Conservation (phyloP, 2,888 invertebrate species). For the Furcula furcula region DNA sequence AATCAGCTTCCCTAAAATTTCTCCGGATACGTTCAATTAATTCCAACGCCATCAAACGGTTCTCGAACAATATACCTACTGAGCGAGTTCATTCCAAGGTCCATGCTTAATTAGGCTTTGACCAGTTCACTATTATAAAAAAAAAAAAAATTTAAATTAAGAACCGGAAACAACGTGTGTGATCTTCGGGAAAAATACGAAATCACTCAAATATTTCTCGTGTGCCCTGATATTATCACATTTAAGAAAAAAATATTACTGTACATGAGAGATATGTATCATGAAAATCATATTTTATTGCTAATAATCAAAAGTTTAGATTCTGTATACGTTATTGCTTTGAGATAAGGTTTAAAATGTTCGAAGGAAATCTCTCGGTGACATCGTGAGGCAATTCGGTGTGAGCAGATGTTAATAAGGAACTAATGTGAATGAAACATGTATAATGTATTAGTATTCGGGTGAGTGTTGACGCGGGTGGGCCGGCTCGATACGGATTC, state of each 20-base stretch:
- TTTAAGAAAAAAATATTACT: conserved; percentile 48
- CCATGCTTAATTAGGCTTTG: conserved; percentile 26
- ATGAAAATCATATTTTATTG: conserved; percentile 61
- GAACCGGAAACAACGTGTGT: conserved; percentile 69
- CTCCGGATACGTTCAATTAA: conserved; percentile 8
- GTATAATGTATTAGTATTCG: conserved; percentile 67
- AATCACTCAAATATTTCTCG: conserved; percentile 42
- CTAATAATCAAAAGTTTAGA: conserved; percentile 38
- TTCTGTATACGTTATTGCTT: conserved; percentile 15
- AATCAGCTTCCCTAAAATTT: background rate
- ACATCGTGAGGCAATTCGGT: conserved; percentile 36
- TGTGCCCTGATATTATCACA: conserved; percentile 57
- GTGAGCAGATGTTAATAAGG: conserved; percentile 48
- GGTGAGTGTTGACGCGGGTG: conserved; percentile 59
- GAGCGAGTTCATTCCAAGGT: too few species aligned
- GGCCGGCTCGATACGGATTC: conserved; percentile 63
- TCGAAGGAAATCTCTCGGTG: conserved; percentile 9
- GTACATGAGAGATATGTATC: conserved; percentile 48
- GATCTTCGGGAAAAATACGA: conserved; percentile 43
- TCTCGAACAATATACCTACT: conserved; percentile 23
- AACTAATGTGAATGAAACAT: conserved; percentile 59
- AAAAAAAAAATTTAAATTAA: conserved; percentile 32
- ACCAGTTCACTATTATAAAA: conserved; percentile 15
- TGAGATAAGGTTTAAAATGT: conserved; percentile 25
- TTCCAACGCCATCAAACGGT: conserved; percentile 25